A percentile compares a stretch with the other conserved stretches of the same genome.
Conservation (phyloP, 64 coral and sea anemone genomes). For the Astreopora myriophthalma region DNA sequence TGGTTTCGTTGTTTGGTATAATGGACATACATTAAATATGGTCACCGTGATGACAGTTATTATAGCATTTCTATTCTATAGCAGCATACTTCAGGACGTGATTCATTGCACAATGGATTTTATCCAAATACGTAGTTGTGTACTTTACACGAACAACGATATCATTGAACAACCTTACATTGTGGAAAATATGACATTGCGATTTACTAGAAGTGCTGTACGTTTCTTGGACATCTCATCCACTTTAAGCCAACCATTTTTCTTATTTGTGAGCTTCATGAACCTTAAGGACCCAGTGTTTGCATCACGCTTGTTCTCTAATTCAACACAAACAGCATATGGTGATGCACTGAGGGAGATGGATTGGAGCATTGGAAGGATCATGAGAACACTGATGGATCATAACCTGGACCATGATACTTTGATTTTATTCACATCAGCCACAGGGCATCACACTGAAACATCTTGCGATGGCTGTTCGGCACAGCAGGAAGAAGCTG, state of each 20-base stretch:
- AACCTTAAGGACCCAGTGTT: slow-evolving; percentile 67
- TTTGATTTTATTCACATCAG: slow-evolving; percentile 73
- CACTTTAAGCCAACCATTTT: slow-evolving; percentile 60
- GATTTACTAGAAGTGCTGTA: slow-evolving; percentile 84
- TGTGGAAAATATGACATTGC: slow-evolving; percentile 82
- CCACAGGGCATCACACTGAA: slow-evolving; percentile 53
- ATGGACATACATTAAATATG: slow-evolving; percentile 20
- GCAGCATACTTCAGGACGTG: slow-evolving; percentile 6
- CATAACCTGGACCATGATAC: slow-evolving; percentile 57
- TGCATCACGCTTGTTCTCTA: slow-evolving; percentile 64
- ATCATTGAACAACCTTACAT: slow-evolving; percentile 88
- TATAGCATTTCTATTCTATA: slow-evolving; percentile 40
- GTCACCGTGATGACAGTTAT: slow-evolving; percentile 17
- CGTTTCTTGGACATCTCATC: slow-evolving; percentile 60
- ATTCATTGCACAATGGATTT: slow-evolving; percentile 45
- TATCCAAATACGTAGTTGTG: slow-evolving; percentile 80
- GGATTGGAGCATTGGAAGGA: slow-evolving; percentile 95
- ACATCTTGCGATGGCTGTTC: neutral
- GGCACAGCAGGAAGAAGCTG: neutral
- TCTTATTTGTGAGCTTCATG: slow-evolving; percentile 85
- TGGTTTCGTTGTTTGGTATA: slow-evolving; percentile 53
- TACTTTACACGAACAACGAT: slow-evolving; percentile 63
- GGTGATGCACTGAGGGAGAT: slow-evolving; percentile 70
- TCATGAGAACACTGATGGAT: slow-evolving; percentile 47
- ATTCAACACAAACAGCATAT: slow-evolving; percentile 20